Conservation (phyloP, 2,888 invertebrate species). For the Drosophila nigritarsus region DNA sequence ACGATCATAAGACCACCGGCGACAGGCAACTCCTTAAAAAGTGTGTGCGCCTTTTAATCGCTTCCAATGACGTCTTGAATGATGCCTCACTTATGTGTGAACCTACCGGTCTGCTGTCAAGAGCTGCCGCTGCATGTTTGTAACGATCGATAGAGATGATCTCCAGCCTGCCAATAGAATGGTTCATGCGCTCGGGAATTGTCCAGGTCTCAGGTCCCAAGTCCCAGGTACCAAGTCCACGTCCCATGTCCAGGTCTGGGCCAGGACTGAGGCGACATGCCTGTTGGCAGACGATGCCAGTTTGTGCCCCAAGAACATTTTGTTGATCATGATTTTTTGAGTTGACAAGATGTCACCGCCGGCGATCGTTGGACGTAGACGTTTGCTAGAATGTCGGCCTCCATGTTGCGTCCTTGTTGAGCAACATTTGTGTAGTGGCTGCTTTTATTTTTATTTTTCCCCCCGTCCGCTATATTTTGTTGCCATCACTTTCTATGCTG, state of each 20-base stretch:
- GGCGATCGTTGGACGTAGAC: slow-evolving; percentile 57
- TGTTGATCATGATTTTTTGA: slow-evolving; percentile 80
- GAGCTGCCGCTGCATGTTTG: slow-evolving; percentile 75
- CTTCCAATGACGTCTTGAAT: slow-evolving; percentile 74
- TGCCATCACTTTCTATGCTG: slow-evolving; percentile 70
- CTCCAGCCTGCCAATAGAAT: slow-evolving; percentile 68
- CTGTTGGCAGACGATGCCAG: slow-evolving; percentile 15
- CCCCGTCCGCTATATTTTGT: slow-evolving; percentile 16
- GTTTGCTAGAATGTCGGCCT: slow-evolving; percentile 66
- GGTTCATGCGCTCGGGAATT: slow-evolving; percentile 54
- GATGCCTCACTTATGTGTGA: slow-evolving; percentile 79
- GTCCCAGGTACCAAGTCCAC: not conserved
- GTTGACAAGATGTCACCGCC: slow-evolving; percentile 80
- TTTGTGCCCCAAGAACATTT: slow-evolving; percentile 56
- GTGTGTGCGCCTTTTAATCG: slow-evolving; percentile 71
- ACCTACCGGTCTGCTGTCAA: slow-evolving; percentile 80
- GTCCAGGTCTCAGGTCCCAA: slow-evolving; percentile 9
- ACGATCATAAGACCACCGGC: slow-evolving; percentile 63
- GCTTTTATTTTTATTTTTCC: slow-evolving; percentile 8
- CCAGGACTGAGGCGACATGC: slow-evolving; percentile 18
- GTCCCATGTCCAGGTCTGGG: not conserved
- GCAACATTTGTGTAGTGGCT: slow-evolving; percentile 61
- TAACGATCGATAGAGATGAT: slow-evolving; percentile 78
- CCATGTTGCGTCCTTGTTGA: slow-evolving; percentile 78
- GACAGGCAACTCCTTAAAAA: slow-evolving; percentile 66